These are phyloP conservation scores for Microplitis demolitor DNA, from an alignment of 1,140 invertebrate genomes.

Conservation along the genomic window DNA sequence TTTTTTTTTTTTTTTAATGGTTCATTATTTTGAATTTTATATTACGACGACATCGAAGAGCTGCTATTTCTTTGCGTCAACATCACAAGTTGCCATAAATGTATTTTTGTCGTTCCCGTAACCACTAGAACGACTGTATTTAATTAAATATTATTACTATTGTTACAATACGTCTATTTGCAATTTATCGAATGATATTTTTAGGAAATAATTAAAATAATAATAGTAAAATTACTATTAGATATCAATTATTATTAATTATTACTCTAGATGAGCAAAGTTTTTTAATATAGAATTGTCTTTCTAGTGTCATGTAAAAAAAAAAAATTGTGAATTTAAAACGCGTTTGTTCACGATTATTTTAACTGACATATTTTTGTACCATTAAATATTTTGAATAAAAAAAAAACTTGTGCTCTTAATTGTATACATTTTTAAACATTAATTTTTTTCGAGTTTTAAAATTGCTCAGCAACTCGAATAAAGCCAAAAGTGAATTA, in stretches of 20 bases:
- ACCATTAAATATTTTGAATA: neutral
- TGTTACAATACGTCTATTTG: neutral
- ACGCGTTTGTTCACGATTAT: neutral
- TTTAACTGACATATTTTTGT: neutral
- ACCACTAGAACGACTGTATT: constrained; percentile 8
- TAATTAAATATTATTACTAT: neutral
- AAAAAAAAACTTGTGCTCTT: neutral
- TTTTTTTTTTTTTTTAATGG: neutral
- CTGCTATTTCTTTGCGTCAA: constrained; percentile 28
- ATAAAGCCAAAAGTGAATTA: neutral
- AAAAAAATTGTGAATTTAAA: neutral
- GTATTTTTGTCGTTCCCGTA: constrained; percentile 30
- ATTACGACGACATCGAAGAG: constrained; percentile 20
- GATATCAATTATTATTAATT: too few relatives aligned
- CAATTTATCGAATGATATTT: constrained; percentile 4
- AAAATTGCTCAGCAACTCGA: neutral
- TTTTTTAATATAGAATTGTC: neutral
- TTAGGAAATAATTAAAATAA: neutral
- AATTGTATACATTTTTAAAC: neutral
- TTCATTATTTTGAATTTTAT: neutral
- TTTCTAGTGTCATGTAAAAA: neutral
- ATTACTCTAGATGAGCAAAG: neutral
- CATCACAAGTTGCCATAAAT: constrained; percentile 41
- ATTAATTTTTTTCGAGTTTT: neutral
- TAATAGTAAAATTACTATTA: neutral